phyloP scores from a whole-genome alignment of 2,113 vertebrate species.

The Anoura caudifer region DNA sequence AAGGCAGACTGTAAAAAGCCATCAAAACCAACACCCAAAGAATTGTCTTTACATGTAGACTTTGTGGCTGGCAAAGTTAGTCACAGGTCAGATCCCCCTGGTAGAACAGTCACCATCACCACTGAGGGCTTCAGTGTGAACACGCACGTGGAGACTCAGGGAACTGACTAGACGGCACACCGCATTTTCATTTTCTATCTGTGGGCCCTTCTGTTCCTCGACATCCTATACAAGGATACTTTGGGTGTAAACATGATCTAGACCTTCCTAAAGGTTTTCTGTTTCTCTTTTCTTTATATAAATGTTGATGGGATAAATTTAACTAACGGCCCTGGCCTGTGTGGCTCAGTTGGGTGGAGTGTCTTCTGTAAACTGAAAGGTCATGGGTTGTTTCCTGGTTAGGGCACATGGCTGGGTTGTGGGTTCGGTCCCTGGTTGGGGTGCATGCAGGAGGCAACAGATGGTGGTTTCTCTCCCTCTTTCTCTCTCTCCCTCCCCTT shows the following conservation, averaged over 20 bases:
- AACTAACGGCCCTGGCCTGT: background rate
- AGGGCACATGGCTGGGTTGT: too few species aligned
- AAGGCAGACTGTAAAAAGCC: background rate
- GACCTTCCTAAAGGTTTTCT: background rate
- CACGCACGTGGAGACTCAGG: background rate
- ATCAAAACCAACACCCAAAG: background rate
- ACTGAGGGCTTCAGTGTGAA: background rate
- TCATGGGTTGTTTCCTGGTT: too few species aligned
- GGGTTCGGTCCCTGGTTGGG: too few species aligned
- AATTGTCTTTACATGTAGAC: background rate
- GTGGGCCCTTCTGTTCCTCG: background rate
- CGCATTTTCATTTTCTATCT: conserved; percentile 33
- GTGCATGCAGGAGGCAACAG: too few species aligned
- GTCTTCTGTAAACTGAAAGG: too few species aligned
- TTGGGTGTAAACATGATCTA: background rate
- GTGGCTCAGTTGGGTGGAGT: too few species aligned
- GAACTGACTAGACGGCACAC: background rate
- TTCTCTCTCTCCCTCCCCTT: too few species aligned
- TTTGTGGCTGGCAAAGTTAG: background rate
- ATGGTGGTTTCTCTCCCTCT: too few species aligned
- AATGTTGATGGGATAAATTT: background rate
- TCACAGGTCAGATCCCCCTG: background rate
- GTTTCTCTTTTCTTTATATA: background rate
- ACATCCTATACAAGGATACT: background rate
- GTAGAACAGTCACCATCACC: background rate